A percentile compares a stretch with the other conserved stretches of the same genome.
Evolutionary conservation across 2,113 vertebrate species (phyloP).

Genomic region (Dendrocopos noguchii): DNA sequence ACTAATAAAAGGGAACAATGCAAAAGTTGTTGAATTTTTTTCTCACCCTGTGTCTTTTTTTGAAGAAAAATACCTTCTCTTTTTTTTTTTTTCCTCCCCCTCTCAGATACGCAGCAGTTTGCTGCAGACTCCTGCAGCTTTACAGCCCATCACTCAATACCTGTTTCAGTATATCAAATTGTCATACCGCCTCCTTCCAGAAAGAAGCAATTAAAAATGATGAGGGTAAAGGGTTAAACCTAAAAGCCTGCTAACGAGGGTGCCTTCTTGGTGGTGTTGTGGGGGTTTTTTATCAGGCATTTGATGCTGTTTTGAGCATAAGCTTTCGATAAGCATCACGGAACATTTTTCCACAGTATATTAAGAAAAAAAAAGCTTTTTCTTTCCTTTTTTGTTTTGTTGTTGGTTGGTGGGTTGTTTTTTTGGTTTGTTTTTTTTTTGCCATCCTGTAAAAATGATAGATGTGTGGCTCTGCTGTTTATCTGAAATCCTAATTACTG

Average conservation of each 20-base stretch:
- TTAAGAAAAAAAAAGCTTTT: background rate
- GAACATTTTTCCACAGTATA: conserved; percentile 60
- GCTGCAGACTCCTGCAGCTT: conserved; percentile 13
- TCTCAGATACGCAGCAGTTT: conserved; percentile 24
- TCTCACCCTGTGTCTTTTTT: background rate
- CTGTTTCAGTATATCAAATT: background rate
- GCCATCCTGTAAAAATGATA: conserved; percentile 47
- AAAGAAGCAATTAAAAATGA: conserved; percentile 74
- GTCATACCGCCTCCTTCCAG: conserved; percentile 1
- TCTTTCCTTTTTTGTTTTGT: background rate
- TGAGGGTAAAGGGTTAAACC: conserved; percentile 70
- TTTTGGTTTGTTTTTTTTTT: background rate
- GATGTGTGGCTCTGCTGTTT: conserved; percentile 52
- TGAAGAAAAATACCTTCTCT: background rate
- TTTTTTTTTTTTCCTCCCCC: background rate
- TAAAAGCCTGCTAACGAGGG: conserved; percentile 57
- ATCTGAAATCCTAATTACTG: conserved; percentile 51
- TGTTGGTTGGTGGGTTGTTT: too few relatives aligned
- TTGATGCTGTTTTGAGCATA: conserved; percentile 48
- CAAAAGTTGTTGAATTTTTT: conserved; percentile 16
- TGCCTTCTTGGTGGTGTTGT: background rate
- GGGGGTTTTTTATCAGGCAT: conserved; percentile 27
- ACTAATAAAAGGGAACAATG: conserved; percentile 42
- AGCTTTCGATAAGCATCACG: conserved; percentile 54
- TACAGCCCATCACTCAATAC: background rate